These are phyloP conservation scores for Champsocephalus esox DNA, from an alignment of 2,797 vertebrate species.

Conservation along the genomic window DNA sequence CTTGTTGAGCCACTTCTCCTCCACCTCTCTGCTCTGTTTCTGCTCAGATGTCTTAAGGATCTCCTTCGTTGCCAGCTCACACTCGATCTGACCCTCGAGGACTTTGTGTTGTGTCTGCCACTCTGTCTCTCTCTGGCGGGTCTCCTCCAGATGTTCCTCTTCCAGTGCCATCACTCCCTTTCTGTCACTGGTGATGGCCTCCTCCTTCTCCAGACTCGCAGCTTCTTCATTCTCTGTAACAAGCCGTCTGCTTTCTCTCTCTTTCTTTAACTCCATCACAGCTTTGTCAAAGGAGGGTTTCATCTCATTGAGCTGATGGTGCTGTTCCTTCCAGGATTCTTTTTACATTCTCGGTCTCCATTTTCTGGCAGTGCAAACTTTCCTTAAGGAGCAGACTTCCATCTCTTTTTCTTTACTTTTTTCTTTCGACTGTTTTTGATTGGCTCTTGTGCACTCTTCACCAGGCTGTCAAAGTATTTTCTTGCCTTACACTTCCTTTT, in stretches of 20 bases:
- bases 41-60: neutral
- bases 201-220: neutral
- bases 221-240: neutral
- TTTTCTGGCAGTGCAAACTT: neutral
- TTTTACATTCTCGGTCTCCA: neutral
- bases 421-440: no score
- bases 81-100: no score
- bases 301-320: neutral
- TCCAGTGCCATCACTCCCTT: neutral
- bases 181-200: neutral
- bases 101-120: no score
- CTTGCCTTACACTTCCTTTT: no score
- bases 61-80: neutral
- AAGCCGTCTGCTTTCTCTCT: neutral
- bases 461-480: no score
- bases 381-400: neutral
- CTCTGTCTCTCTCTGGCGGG: neutral
- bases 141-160: neutral
- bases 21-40: neutral
- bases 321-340: neutral
- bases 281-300: neutral
- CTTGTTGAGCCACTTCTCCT: neutral
- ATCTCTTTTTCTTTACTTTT: no score
- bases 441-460: no score
- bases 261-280: neutral